Conservation (phyloP, 64 coral and sea anemone species). For the Acropora yongei region DNA sequence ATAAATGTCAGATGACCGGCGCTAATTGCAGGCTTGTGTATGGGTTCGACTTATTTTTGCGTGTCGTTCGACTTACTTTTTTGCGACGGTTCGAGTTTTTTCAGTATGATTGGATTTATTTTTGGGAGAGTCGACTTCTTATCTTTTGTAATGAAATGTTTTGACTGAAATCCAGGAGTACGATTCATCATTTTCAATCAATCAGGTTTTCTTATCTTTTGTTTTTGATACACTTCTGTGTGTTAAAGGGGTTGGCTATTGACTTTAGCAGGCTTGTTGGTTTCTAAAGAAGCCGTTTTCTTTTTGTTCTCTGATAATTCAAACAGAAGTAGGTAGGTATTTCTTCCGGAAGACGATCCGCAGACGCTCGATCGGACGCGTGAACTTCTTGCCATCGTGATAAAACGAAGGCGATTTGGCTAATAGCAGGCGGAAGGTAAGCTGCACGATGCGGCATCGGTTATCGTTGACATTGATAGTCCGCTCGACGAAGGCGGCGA, state of each 20-base stretch:
- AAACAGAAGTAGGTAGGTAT: not conserved
- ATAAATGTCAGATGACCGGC: too few species aligned
- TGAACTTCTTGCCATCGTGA: not conserved
- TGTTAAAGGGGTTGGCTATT: not conserved
- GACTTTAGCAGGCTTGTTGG: not conserved
- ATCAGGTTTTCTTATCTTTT: too few species aligned
- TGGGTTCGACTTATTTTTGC: too few species aligned
- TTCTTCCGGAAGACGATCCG: slow-evolving; percentile 21
- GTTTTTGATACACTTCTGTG: not conserved
- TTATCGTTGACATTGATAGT: not conserved
- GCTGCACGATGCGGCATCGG: not conserved
- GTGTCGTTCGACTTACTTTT: too few species aligned
- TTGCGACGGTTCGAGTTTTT: too few species aligned
- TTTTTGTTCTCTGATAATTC: not conserved
- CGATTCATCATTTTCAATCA: too few species aligned
- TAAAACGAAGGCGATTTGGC: slow-evolving; percentile 15
- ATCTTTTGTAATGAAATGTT: too few species aligned
- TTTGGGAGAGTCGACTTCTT: too few species aligned
- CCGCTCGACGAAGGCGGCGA: not conserved
- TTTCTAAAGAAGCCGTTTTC: not conserved
- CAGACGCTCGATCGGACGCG: slow-evolving; percentile 33
- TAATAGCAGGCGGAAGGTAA: slow-evolving; percentile 23
- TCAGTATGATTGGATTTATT: too few species aligned
- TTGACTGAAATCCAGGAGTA: too few species aligned
- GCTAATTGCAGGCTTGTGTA: too few species aligned